A percentile compares a stretch with the other conserved stretches of the same genome.
Conservation (phyloP, 1,140 invertebrate species). For the Apis cerana region DNA sequence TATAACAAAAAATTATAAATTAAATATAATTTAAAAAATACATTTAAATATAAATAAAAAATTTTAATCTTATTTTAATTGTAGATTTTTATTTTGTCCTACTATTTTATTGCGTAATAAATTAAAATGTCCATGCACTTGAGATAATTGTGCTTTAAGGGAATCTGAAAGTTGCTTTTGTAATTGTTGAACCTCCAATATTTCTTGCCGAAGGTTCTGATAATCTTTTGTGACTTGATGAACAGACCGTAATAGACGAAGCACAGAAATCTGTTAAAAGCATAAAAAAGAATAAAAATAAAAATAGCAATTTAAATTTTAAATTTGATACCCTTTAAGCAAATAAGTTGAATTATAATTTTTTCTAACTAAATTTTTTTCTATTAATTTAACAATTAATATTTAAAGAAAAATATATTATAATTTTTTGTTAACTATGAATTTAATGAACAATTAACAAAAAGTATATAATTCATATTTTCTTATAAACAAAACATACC, state of each 20-base stretch:
- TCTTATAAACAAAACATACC: slow-evolving; percentile 57
- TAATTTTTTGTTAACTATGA: background rate
- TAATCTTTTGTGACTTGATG: slow-evolving; percentile 84
- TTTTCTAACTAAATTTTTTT: background rate
- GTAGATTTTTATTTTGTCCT: slow-evolving; percentile 71
- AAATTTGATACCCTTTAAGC: background rate
- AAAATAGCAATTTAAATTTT: slow-evolving; percentile 18
- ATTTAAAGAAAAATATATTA: background rate
- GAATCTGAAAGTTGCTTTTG: slow-evolving; percentile 83
- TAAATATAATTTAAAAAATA: slow-evolving; percentile 10
- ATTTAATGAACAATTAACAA: background rate
- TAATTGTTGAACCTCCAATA: slow-evolving; percentile 82
- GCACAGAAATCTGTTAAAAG: slow-evolving; percentile 78
- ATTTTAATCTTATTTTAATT: slow-evolving; percentile 68
- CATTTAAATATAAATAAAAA: slow-evolving; percentile 29
- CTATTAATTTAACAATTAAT: background rate
- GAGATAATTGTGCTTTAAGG: slow-evolving; percentile 77
- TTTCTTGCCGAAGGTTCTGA: slow-evolving; percentile 82
- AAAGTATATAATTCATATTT: background rate
- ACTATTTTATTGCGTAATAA: slow-evolving; percentile 76
- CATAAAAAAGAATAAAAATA: slow-evolving; percentile 49
- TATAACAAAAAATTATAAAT: background rate
- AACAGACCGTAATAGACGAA: slow-evolving; percentile 82
- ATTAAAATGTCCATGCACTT: slow-evolving; percentile 79
- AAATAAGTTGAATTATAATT: slow-evolving; percentile 17